Conservation (phyloP, 1,140 invertebrate species). For the Palaemon carinicauda region DNA sequence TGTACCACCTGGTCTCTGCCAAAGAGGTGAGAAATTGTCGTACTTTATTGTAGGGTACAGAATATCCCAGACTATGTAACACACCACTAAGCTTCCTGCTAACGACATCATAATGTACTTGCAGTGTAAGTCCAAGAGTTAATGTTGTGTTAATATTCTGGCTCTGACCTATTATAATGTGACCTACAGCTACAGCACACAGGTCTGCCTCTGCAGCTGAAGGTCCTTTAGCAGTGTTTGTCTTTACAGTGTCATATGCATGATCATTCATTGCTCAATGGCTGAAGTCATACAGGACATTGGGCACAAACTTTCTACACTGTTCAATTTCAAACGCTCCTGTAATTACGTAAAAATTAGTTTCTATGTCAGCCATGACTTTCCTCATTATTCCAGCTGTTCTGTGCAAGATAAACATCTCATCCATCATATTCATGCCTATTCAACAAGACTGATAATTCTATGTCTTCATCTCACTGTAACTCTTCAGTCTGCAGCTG, state of each 20-base stretch:
- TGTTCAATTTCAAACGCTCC: conserved; percentile 22
- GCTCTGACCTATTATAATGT: background rate
- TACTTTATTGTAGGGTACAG: background rate
- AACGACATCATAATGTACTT: background rate
- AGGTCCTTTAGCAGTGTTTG: conserved; percentile 15
- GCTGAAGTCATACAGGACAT: conserved; percentile 25
- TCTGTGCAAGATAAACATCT: conserved; percentile 21
- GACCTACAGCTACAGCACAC: background rate
- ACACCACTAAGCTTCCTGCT: conserved; percentile 1
- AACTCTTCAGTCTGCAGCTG: background rate
- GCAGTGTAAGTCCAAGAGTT: background rate
- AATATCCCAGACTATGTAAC: background rate
- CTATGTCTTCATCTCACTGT: conserved; percentile 11
- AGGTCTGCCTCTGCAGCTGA: conserved; percentile 8
- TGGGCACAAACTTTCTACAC: background rate
- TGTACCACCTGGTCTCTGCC: background rate
- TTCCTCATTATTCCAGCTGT: conserved; percentile 27
- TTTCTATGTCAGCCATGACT: conserved; percentile 15
- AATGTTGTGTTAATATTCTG: conserved; percentile 3
- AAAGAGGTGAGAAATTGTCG: background rate
- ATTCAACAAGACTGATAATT: background rate
- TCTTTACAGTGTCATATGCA: conserved; percentile 17
- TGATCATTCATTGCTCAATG: background rate
- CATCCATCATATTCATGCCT: conserved; percentile 12
- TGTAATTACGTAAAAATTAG: conserved; percentile 17